Evolutionary conservation across 1,140 invertebrate species (phyloP), one percentile per base, ranked within the genome.

Genomic region (Trichoplusia ni): DNA sequence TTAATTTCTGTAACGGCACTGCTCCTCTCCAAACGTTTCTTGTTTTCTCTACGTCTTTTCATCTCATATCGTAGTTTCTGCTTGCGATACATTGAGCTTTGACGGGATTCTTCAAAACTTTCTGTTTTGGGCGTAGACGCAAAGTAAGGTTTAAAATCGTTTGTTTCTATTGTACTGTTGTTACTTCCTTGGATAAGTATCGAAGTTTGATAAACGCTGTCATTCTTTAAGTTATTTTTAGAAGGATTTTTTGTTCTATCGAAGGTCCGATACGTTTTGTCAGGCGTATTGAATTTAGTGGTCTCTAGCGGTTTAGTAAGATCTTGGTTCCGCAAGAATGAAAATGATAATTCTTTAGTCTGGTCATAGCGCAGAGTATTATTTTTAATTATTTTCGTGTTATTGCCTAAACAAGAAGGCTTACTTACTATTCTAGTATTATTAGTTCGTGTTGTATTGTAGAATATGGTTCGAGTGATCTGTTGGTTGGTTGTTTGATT

Each of bases 331-430:
- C 53, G 19, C 40, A 79, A 42, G 61, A 75, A 77, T 18, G 75
- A 71, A 66, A 79, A 77, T 13, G 75, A 73, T 51, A 78, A 35
- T 59, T 75, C 72, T 33, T 64, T 35, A 1, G 8, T 19, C n/a
- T 42, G 9, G 11, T 29, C 31, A 19, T 2, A n/a, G 19, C 21
- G 49, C n/a, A 14, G 3, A 16, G 1, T 9, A n/a, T 16, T 14
- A 29, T n/a, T 27, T 9, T 13, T 8, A 14, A 29, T 29, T 31
- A n/a, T n/a, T n/a, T n/a, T n/a, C n/a, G n/a, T n/a, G n/a, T n/a
- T n/a, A n/a, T n/a, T n/a, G n/a, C n/a, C n/a, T n/a, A n/a, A n/a
- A n/a, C n/a, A n/a, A n/a, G n/a, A n/a, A n/a, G n/a, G n/a, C n/a
- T n/a, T n/a, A n/a, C n/a, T n/a, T n/a, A n/a, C n/a, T n/a, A n/a